phyloP scores from a whole-genome alignment of 1,140 invertebrate genomes.

The Antheraea mylitta region DNA sequence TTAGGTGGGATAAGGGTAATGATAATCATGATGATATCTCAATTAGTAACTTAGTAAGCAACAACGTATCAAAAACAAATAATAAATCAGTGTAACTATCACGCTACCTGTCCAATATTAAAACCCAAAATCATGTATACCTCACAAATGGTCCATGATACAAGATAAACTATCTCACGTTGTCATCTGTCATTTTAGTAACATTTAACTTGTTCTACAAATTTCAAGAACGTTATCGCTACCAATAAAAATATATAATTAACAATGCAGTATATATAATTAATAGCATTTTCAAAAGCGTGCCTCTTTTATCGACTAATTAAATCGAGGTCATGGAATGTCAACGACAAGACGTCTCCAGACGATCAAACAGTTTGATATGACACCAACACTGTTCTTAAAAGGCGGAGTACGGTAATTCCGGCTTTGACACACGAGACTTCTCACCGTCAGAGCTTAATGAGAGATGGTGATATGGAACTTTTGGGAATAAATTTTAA shows the following conservation, averaged over 20 bases:
- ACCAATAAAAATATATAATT: constrained; percentile 13
- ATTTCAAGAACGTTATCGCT: neutral
- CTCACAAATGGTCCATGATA: neutral
- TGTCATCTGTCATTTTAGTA: constrained; percentile 9
- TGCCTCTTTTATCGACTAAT: constrained; percentile 29
- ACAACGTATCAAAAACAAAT: neutral
- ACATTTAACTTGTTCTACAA: neutral
- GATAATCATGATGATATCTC: too few relatives aligned
- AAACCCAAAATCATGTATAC: constrained; percentile 1
- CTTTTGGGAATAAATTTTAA: neutral
- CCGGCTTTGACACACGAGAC: neutral
- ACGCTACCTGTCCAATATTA: neutral
- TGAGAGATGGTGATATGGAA: neutral
- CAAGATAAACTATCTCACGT: constrained; percentile 2
- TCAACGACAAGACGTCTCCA: constrained; percentile 25
- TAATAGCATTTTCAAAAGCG: constrained; percentile 16
- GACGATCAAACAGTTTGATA: constrained; percentile 40
- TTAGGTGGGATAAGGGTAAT: too few relatives aligned
- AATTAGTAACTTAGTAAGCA: too few relatives aligned
- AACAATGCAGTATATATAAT: constrained; percentile 6
- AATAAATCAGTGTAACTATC: neutral
- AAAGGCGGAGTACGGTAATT: neutral
- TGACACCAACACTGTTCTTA: constrained; percentile 22
- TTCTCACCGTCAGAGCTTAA: neutral
- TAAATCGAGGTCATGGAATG: constrained; percentile 30